A percentile compares a stretch with the other conserved stretches of the same genome.
These are phyloP conservation scores for Syrrhaptes paradoxus DNA, from an alignment of 2,113 vertebrate genomes.

Conservation along the genomic window DNA sequence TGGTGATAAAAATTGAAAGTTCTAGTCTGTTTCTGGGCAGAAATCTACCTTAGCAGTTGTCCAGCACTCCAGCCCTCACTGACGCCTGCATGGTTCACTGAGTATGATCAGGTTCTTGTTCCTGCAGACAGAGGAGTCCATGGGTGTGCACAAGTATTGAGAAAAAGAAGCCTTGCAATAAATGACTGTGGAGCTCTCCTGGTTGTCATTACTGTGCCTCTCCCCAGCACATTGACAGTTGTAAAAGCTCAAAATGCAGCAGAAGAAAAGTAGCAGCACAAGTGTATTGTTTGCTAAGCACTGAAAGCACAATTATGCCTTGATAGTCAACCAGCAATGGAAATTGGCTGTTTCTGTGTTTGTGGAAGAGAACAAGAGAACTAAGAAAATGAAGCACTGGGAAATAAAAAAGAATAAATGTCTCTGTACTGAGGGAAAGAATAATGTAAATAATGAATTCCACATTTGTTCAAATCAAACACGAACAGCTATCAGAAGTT, in stretches of 20 bases:
- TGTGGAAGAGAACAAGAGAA: neutral
- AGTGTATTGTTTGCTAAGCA: neutral
- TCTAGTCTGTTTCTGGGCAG: neutral
- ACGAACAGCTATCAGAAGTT: neutral
- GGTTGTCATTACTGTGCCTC: neutral
- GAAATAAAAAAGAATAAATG: neutral
- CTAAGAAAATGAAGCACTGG: neutral
- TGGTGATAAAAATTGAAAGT: neutral
- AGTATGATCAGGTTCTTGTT: neutral
- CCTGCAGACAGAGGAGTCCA: neutral
- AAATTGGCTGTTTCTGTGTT: neutral
- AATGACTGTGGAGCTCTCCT: neutral
- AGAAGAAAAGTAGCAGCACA: neutral
- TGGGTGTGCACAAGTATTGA: neutral
- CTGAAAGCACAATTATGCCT: neutral
- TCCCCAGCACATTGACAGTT: neutral
- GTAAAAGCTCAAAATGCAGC: neutral
- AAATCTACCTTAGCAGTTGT: neutral
- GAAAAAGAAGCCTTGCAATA: neutral
- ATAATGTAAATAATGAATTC: neutral
- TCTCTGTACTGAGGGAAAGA: neutral
- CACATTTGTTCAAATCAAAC: neutral
- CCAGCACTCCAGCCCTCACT: neutral
- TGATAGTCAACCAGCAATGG: neutral
- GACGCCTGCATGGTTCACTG: neutral